Evolutionary conservation across 2,888 invertebrate genomes (phyloP).

Genomic region (Apocheima hispidaria): DNA sequence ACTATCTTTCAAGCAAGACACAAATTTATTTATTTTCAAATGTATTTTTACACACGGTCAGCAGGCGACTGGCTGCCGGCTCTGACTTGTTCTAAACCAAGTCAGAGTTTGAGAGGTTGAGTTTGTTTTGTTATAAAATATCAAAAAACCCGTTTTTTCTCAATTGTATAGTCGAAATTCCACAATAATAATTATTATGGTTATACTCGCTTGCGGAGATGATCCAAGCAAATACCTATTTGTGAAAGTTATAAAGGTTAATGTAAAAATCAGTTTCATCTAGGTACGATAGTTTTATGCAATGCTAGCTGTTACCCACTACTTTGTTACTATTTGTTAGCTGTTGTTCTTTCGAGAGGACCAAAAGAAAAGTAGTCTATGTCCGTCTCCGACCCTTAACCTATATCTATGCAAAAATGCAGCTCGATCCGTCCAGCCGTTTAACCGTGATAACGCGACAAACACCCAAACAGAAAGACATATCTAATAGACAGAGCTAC

Average conservation of each 20-base stretch:
- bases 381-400: too few relatives aligned
- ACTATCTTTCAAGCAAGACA: constrained; percentile 6
- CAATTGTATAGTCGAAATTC: constrained; percentile 37
- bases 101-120: too few relatives aligned
- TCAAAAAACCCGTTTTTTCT: constrained; percentile 48
- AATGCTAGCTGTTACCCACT: too few relatives aligned
- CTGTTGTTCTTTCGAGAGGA: too few relatives aligned
- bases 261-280: neutral
- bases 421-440: too few relatives aligned
- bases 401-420: too few relatives aligned
- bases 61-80: constrained; percentile 47
- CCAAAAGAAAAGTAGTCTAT: too few relatives aligned
- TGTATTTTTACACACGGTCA: constrained; percentile 57
- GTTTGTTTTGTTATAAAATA: neutral
- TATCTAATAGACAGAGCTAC: too few relatives aligned
- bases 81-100: constrained; percentile 36
- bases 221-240: constrained; percentile 33
- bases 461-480: too few relatives aligned
- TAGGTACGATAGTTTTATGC: neutral
- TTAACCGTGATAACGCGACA: too few relatives aligned
- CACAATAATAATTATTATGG: constrained; percentile 35
- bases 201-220: constrained; percentile 22
- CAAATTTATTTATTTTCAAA: constrained; percentile 48
- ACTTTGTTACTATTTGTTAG: too few relatives aligned
- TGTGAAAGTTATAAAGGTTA: constrained; percentile 37